A percentile compares a stretch with the other conserved stretches of the same genome.
These are phyloP conservation scores for Entomobrya multifasciata DNA, from an alignment of 2,888 invertebrate genomes.

Conservation along the genomic window DNA sequence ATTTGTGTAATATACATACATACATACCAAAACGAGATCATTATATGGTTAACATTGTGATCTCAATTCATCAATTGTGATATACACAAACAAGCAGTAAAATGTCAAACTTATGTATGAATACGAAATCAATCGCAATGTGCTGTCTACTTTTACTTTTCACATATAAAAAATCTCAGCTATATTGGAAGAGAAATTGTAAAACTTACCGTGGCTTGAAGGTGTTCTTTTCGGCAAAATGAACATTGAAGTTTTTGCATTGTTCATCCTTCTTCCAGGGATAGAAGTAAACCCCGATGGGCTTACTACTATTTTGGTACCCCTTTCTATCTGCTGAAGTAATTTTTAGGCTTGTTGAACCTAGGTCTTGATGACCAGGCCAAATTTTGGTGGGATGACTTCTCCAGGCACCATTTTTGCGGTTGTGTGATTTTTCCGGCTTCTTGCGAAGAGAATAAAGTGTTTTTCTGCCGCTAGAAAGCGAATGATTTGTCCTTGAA, in stretches of 20 bases:
- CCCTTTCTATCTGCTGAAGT: conserved; percentile 17
- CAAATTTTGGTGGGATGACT: conserved; percentile 79
- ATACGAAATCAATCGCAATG: not conserved
- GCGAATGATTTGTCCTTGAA: conserved; percentile 29
- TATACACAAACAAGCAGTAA: not conserved
- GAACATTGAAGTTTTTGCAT: conserved; percentile 79
- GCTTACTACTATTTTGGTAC: conserved; percentile 49
- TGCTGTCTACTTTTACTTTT: not conserved
- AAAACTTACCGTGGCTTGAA: conserved; percentile 78
- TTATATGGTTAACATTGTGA: too few relatives aligned
- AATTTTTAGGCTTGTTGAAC: not conserved
- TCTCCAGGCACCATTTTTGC: conserved; percentile 76
- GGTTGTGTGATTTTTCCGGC: conserved; percentile 35
- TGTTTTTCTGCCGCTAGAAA: conserved; percentile 39
- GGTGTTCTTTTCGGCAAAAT: conserved; percentile 79
- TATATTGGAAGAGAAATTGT: not conserved
- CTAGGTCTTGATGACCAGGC: conserved; percentile 77
- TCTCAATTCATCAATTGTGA: too few relatives aligned
- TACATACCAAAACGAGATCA: too few relatives aligned
- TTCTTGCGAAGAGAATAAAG: conserved; percentile 42
- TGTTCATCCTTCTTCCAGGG: conserved; percentile 80
- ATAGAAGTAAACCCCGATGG: conserved; percentile 59
- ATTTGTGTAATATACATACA: too few relatives aligned
- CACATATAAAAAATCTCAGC: not conserved
- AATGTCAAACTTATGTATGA: not conserved